A percentile compares a stretch with the other conserved stretches of the same genome.
phyloP scores from a whole-genome alignment of 2,113 vertebrate genomes.

The Python bivittatus region DNA sequence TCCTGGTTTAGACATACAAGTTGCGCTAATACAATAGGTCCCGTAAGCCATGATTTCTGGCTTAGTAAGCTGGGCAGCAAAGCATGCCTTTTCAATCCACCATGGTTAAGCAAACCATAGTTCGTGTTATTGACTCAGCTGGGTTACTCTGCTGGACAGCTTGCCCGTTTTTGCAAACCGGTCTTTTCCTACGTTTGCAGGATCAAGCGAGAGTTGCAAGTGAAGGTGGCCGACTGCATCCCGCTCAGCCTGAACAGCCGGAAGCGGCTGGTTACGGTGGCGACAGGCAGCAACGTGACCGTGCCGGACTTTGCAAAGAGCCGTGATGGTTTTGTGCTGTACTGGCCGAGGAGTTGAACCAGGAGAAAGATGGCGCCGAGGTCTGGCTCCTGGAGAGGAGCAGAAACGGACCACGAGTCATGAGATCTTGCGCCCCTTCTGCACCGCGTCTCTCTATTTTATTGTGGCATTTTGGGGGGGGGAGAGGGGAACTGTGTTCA shows the following conservation, averaged over 20 bases:
- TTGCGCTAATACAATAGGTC: not conserved
- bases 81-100: not conserved
- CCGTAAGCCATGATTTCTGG: not conserved
- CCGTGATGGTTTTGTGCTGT: conserved; percentile 77
- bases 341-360: conserved; percentile 72
- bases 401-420: not conserved
- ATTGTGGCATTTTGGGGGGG: not conserved
- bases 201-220: conserved; percentile 67
- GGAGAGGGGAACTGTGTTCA: not conserved
- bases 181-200: conserved; percentile 60
- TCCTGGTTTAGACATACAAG: not conserved
- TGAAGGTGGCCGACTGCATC: conserved; percentile 79
- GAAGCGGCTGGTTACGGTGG: conserved; percentile 75
- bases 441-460: not conserved
- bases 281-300: conserved; percentile 60
- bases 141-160: not conserved
- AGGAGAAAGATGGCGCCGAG: fast-evolving
- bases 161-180: fast-evolving
- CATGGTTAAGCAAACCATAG: not conserved
- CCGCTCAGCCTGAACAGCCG: conserved; percentile 77
- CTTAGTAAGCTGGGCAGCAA: not conserved
- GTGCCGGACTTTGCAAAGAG: conserved; percentile 82
- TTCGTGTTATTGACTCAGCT: not conserved
- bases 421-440: not conserved
- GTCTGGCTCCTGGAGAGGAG: not conserved